Evolutionary conservation across 1,140 invertebrate species (phyloP), one percentile per base, ranked within the genome.

Genomic region (Eumeta japonica): DNA sequence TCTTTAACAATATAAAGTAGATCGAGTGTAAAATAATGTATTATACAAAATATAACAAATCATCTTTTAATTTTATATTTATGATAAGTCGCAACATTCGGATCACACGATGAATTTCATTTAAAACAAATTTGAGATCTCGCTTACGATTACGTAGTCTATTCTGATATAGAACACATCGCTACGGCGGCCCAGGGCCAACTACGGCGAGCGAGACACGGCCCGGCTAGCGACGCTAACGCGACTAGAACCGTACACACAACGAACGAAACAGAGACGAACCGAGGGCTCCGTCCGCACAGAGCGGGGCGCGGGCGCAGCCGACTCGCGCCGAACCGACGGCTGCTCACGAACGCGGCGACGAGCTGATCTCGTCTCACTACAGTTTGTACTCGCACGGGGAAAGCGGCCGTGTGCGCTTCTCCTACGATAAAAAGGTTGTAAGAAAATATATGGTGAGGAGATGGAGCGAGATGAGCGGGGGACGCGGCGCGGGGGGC

Each of bases 361-460:
- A 70, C 56, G 62, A 61, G 59, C 54, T 63, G 56, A 52, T 58
- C 57, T 57, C n/a, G n/a, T n/a, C 64, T 67, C 62, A 67, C 66
- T 71, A 71, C 62, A 64, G 52, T 63, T 68, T 62, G 61, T 62
- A 61, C 56, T 68, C 62, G 64, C 64, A 65, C 64, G 62, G 62
- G 62, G 61, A 65, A 70, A 71, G 70, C 70, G 62, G 63, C 68
- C 68, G 62, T 74, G 66, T 70, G 66, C 64, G 65, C 66, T 73
- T 68, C 59, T 66, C 63, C 60, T 74, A 66, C 55, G 52, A 61
- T 66, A 70, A 66, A 73, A 71, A 74, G 70, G 59, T 56, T 58
- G 63, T 74, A 74, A 74, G 66, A 74, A 74, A 71, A 74, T 71
- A 71, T 74, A 74, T 70, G 71, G 70, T 71, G 70, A 70, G 63